Base-by-base conservation (phyloP, 2,888 invertebrate species). In the Ochropleura plecta region DNA sequence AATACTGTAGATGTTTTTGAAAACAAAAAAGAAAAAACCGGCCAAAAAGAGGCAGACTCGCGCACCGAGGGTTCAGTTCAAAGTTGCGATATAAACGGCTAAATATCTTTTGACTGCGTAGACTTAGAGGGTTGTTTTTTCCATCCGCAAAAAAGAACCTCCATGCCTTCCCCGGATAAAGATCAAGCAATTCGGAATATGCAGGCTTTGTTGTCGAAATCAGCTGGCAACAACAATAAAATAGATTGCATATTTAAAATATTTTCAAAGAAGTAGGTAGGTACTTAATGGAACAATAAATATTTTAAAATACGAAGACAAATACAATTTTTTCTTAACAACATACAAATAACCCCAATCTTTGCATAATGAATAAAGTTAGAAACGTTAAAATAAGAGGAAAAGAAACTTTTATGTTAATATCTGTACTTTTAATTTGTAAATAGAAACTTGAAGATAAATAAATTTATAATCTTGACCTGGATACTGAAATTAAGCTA, bases 341-440 rank as follows among this genome's bases (percentile, higher is more conserved):
- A n/a, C n/a, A n/a, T n/a, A n/a, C 6, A 8, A 12, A 40, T 5
- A 55, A 46, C 12, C 44, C 12, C 44, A 55, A 46, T 14, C 16
- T 69, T 69, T 51, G 49, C 53, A 16, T 65, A 73, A 69, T 63
- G 3, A 73, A 68, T 64, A 64, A 76, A 76, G 40, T 60, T 51
- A 70, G 44, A 55, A 69, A 59, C 44, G 44, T 59, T 57, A 57
- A 78, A 82, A 65, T 70, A 77, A 71, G 63, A 75, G 74, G 40
- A 59, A 71, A 78, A 1, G 14, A 82, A 67, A 74, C 74, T 82
- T 62, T 66, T 65, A 78, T 71, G 65, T 49, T 82, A 42, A 65
- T 82, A 78, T 81, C 69, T 69, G 67, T 71, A 69, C 64, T 70
- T 79, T 73, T 65, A 70, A 78, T 79, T 79, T 82, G 63, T 65